Evolutionary conservation across 2,113 vertebrate genomes (phyloP).

Genomic region (Tachycineta bicolor): DNA sequence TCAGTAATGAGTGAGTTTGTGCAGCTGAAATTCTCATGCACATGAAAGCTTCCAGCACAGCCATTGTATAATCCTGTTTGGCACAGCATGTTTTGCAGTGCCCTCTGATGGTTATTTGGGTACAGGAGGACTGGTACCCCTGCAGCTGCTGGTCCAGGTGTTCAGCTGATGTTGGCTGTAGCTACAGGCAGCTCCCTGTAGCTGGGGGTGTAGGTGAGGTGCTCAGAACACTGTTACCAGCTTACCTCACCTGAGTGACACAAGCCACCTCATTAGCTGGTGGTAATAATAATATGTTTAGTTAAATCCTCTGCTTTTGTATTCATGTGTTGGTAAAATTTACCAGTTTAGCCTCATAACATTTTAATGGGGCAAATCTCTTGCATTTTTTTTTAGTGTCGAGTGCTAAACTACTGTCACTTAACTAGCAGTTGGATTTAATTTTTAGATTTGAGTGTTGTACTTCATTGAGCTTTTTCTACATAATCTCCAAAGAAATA

Average conservation of each 20-base stretch:
- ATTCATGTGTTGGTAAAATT: background rate
- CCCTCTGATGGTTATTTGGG: conserved; percentile 51
- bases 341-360: background rate
- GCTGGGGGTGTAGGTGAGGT: background rate
- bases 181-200: background rate
- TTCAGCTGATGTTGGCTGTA: background rate
- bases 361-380: background rate
- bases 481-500: background rate
- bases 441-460: background rate
- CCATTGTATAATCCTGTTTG: background rate
- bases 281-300: background rate
- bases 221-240: background rate
- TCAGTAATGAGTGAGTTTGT: background rate
- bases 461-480: background rate
- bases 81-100: conserved; percentile 50
- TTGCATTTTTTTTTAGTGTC: background rate
- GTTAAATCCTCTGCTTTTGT: background rate
- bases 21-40: background rate
- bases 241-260: background rate
- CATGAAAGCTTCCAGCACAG: background rate
- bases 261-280: background rate
- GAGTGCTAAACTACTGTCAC: background rate
- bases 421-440: background rate
- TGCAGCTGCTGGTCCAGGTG: background rate
- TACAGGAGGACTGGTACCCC: background rate